Evolutionary conservation across 2,888 invertebrate genomes (phyloP).

Genomic region (Phaedon cochleariae): DNA sequence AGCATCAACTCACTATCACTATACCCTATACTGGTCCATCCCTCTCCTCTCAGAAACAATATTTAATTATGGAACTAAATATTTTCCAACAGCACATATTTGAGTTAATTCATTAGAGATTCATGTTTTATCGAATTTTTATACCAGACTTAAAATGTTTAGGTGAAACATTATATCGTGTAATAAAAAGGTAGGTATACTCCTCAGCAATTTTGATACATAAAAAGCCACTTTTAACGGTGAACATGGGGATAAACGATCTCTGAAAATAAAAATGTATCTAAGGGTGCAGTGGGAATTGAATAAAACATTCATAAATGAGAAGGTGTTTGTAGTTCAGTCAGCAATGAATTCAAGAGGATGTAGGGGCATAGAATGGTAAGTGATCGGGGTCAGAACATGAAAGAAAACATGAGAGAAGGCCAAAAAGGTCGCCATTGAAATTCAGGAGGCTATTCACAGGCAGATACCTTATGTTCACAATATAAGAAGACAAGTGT

Average conservation of each 20-base stretch:
- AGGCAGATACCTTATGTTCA: background rate
- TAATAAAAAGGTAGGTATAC: no score
- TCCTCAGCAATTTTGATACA: background rate
- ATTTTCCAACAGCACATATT: no score
- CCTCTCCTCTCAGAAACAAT: no score
- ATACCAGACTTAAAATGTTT: no score
- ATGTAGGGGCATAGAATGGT: background rate
- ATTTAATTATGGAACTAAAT: no score
- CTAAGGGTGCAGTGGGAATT: background rate
- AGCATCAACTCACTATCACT: no score
- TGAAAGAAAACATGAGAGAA: background rate
- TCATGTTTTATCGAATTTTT: no score
- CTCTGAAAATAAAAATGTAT: background rate
- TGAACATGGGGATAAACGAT: background rate
- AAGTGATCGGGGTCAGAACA: background rate
- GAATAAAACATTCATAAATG: constrained; percentile 2
- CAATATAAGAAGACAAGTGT: background rate
- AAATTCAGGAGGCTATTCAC: background rate
- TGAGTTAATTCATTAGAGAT: no score
- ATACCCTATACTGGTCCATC: no score
- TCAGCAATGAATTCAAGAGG: background rate
- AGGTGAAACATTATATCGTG: no score
- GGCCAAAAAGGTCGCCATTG: background rate
- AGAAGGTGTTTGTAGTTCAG: background rate
- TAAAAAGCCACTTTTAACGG: background rate